Percentiles rank a stretch among this genome's conserved stretches.
phyloP scores from a whole-genome alignment of 2,113 vertebrate species.

The Sinocyclocheilus rhinocerous region DNA sequence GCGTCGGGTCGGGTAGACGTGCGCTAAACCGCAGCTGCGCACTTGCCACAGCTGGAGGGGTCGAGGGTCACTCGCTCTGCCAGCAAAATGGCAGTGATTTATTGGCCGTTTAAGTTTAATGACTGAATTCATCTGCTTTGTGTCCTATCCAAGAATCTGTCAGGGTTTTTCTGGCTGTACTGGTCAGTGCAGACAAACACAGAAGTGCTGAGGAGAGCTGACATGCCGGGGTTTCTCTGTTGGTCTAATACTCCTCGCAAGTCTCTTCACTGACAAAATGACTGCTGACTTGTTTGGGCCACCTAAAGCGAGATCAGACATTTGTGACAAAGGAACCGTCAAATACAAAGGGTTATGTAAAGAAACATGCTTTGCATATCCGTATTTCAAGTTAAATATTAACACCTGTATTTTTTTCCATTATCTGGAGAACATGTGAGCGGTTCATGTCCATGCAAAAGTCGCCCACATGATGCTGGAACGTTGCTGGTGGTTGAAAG shows the following conservation, averaged over 20 bases:
- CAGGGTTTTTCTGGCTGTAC: constrained; percentile 2
- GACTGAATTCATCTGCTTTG: constrained; percentile 51
- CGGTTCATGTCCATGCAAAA: background rate
- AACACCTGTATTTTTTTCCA: background rate
- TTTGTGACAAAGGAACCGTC: background rate
- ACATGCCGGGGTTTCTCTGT: background rate
- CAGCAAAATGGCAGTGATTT: constrained; percentile 40
- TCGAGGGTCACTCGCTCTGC: constrained; percentile 34
- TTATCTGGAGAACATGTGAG: background rate
- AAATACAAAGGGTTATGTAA: background rate
- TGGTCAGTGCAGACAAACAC: constrained; percentile 13
- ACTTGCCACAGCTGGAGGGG: constrained; percentile 48
- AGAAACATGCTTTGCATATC: background rate
- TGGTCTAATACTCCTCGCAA: background rate
- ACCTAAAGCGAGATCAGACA: background rate
- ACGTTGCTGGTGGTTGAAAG: background rate
- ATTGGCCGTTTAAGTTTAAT: constrained; percentile 46
- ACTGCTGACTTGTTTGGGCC: background rate
- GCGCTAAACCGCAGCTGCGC: background rate
- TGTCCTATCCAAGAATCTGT: constrained; percentile 36
- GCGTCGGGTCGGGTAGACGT: constrained; percentile 3
- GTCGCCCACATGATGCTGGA: background rate
- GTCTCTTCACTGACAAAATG: background rate
- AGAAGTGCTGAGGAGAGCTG: constrained; percentile 15
- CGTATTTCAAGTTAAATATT: background rate